Conservation (phyloP, 2,797 vertebrate species). For the Macropodus opercularis region DNA sequence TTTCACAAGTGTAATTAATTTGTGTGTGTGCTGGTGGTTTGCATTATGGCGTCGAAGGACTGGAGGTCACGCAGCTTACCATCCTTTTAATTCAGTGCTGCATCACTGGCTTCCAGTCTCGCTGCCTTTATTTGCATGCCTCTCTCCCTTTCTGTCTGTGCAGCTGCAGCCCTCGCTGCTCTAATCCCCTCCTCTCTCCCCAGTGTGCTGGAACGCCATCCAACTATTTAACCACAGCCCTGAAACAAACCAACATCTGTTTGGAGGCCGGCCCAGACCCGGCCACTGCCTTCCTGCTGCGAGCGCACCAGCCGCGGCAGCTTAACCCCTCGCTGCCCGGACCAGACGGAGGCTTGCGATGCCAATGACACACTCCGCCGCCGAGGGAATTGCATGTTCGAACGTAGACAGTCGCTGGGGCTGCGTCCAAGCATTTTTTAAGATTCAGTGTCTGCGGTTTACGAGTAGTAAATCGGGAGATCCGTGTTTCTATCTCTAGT, state of each 20-base stretch:
- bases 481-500: slow-evolving; percentile 14
- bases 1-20: slow-evolving; percentile 32
- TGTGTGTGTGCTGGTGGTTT: slow-evolving; percentile 40
- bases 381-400: slow-evolving; percentile 22
- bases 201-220: slow-evolving; percentile 86
- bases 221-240: slow-evolving; percentile 91
- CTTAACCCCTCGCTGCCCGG: slow-evolving; percentile 78
- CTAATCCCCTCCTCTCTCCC: slow-evolving; percentile 74
- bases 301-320: slow-evolving; percentile 77
- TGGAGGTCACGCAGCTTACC: slow-evolving; percentile 48
- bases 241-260: slow-evolving; percentile 95
- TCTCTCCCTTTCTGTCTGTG: slow-evolving; percentile 71
- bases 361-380: slow-evolving; percentile 10
- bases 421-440: slow-evolving; percentile 28
- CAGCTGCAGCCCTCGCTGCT: slow-evolving; percentile 86
- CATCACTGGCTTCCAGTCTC: slow-evolving; percentile 43
- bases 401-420: slow-evolving; percentile 20
- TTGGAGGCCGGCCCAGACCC: slow-evolving; percentile 86
- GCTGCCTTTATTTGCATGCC: slow-evolving; percentile 31
- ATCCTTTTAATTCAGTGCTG: slow-evolving; percentile 47
- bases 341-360: slow-evolving; percentile 19
- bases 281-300: slow-evolving; percentile 81
- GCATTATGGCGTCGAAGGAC: slow-evolving; percentile 42
- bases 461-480: slow-evolving; percentile 32
- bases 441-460: slow-evolving; percentile 38